phyloP scores from a whole-genome alignment of 2,797 vertebrate species.

The Sparidentex hasta region DNA sequence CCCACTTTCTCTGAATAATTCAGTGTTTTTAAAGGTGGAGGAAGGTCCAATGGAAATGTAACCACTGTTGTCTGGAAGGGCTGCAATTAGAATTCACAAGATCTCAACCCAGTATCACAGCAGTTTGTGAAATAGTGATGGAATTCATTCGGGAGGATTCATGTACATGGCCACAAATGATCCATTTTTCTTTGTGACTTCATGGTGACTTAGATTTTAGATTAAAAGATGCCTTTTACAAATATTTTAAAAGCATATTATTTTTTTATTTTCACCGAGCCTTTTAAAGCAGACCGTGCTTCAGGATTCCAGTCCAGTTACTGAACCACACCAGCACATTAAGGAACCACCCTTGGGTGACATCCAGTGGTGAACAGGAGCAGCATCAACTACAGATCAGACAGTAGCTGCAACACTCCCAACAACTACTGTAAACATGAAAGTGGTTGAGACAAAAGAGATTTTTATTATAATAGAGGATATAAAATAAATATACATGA shows the following conservation, averaged over 20 bases:
- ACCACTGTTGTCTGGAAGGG: neutral
- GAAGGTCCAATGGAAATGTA: too few relatives aligned
- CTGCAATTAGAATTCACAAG: neutral
- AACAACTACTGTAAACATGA: neutral
- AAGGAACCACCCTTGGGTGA: conserved; percentile 38
- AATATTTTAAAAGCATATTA: too few relatives aligned
- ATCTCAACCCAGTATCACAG: too few relatives aligned
- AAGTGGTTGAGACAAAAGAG: conserved; percentile 86
- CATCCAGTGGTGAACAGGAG: conserved; percentile 59
- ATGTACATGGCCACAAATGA: too few relatives aligned
- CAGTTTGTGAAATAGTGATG: too few relatives aligned
- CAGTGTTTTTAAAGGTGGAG: too few relatives aligned
- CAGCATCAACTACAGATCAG: neutral
- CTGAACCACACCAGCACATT: neutral
- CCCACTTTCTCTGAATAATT: neutral
- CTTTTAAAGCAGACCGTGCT: neutral
- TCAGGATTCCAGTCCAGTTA: neutral
- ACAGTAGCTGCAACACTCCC: neutral
- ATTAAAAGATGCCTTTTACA: neutral
- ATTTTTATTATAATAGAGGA: conserved; percentile 95
- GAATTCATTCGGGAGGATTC: too few relatives aligned
- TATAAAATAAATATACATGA: conserved; percentile 95
- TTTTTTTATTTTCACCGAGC: too few relatives aligned
- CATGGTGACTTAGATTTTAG: neutral
- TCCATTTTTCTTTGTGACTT: too few relatives aligned